A percentile compares a stretch with the other conserved stretches of the same genome.
phyloP scores from a whole-genome alignment of 2,888 invertebrate genomes.

The Cataglyphis livida region DNA sequence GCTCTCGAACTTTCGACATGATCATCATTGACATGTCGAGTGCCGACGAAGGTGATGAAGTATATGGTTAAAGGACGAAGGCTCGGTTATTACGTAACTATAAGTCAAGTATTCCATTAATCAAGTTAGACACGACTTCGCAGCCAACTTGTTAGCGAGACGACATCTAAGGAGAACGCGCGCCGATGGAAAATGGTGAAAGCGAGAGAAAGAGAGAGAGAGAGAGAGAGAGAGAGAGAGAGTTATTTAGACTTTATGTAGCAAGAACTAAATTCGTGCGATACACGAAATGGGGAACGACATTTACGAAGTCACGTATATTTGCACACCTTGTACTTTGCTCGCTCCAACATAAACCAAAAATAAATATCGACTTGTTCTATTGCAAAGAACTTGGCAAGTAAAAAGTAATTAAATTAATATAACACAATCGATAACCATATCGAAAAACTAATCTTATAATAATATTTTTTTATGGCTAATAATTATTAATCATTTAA shows the following conservation, averaged over 20 bases:
- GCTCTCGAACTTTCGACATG: constrained; percentile 57
- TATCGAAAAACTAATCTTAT: background rate
- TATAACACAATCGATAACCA: background rate
- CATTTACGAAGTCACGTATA: constrained; percentile 40
- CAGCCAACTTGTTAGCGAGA: constrained; percentile 76
- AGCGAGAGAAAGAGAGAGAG: background rate
- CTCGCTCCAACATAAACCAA: background rate
- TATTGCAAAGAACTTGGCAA: constrained; percentile 9
- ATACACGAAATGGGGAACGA: constrained; percentile 30
- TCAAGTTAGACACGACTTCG: constrained; percentile 80
- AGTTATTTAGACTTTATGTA: constrained; percentile 44
- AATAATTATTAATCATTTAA: background rate
- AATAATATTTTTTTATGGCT: background rate
- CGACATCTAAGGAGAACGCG: constrained; percentile 67
- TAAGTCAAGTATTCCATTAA: constrained; percentile 82
- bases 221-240: background rate
- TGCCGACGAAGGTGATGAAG: constrained; percentile 45
- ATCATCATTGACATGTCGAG: constrained; percentile 64
- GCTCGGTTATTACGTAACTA: constrained; percentile 79
- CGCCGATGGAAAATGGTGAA: constrained; percentile 61
- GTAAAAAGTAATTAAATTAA: constrained; percentile 10
- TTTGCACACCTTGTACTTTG: constrained; percentile 21
- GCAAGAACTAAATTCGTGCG: constrained; percentile 28
- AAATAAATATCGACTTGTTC: constrained; percentile 18
- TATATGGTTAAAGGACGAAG: constrained; percentile 52